A percentile compares a stretch with the other conserved stretches of the same genome.
Conservation (phyloP, 1,140 invertebrate genomes). For the Bactericera cockerelli region DNA sequence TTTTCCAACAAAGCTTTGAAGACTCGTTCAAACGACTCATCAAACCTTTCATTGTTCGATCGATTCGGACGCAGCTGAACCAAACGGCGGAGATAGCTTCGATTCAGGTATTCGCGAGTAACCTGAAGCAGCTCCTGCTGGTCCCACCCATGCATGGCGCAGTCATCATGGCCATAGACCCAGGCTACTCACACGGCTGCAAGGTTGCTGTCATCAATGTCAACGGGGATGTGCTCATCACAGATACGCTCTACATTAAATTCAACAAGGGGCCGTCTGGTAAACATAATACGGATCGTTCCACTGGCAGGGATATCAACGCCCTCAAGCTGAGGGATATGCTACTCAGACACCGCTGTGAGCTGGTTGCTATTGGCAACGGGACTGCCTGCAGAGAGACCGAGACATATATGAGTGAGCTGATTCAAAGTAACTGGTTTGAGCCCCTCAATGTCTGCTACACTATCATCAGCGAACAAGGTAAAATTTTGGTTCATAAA, state of each 20-base stretch:
- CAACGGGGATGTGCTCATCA: slow-evolving; percentile 50
- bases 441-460: slow-evolving; percentile 42
- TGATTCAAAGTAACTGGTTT: slow-evolving; percentile 41
- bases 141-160: slow-evolving; percentile 63
- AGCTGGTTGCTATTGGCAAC: slow-evolving; percentile 70
- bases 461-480: slow-evolving; percentile 74
- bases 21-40: slow-evolving; percentile 40
- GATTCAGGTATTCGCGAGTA: slow-evolving; percentile 65
- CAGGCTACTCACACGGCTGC: slow-evolving; percentile 70
- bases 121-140: slow-evolving; percentile 67
- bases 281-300: neutral
- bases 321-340: slow-evolving; percentile 23
- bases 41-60: slow-evolving; percentile 42
- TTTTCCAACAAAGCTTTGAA: slow-evolving; percentile 37
- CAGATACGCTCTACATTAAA: slow-evolving; percentile 44
- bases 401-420: slow-evolving; percentile 50
- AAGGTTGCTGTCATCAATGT: slow-evolving; percentile 59
- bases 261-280: neutral
- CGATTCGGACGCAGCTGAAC: slow-evolving; percentile 54
- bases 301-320: slow-evolving; percentile 11
- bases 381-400: slow-evolving; percentile 76
- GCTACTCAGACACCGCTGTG: slow-evolving; percentile 34
- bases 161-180: slow-evolving; percentile 69
- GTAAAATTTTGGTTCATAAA: no score
- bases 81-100: slow-evolving; percentile 60